Evolutionary conservation across 2,113 vertebrate genomes (phyloP), one percentile per base, ranked within the genome.

Genomic region (Crotalus viridis): DNA sequence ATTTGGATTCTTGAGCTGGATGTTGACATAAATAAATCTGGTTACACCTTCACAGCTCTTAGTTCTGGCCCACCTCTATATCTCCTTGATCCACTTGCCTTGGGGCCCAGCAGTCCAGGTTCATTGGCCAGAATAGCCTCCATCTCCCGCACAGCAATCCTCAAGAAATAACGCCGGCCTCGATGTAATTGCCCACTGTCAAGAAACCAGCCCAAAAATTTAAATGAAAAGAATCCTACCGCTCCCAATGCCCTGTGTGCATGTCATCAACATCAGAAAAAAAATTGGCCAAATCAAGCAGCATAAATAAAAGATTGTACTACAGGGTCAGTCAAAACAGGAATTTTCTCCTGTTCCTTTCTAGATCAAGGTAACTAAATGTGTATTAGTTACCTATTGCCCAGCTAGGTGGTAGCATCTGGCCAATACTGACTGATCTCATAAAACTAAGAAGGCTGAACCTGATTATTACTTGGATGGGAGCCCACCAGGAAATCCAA

Each of bases 61-160:
- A 54, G 10, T 28, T 91, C 85, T 19, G n/a, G 17, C 24, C 19
- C 21, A 19, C 52, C 54, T 33, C 15, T 8, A 5, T 15, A 15
- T 48, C 10, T 22, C 39, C 8, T 3, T 46, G 3, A 24, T 0
- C 0, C 10, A 91, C 96, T 93, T 95, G 97, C 99, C 98, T 99
- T 99, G 57, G 99, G 99, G 94, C 98, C 99, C 94, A 99, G 96
- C 3, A 99, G 98, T 91, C 98, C 98, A 0, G 99, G 99, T 93
- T 99, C 98, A 94, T 99, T 99, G 10, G 98, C 97, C 87, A 99
- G 95, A 90, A 99, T 97, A 0, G 96, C 97, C 52, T 95, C 97
- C 89, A 99, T 96, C 95, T 99, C 99, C 94, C 97, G 98, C 92
- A 99, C 87, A 0, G 98, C 97, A 22, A 95, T 96, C 87, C 99